Conservation (phyloP, 2,797 vertebrate genomes). For the Diglossa cyanea region DNA sequence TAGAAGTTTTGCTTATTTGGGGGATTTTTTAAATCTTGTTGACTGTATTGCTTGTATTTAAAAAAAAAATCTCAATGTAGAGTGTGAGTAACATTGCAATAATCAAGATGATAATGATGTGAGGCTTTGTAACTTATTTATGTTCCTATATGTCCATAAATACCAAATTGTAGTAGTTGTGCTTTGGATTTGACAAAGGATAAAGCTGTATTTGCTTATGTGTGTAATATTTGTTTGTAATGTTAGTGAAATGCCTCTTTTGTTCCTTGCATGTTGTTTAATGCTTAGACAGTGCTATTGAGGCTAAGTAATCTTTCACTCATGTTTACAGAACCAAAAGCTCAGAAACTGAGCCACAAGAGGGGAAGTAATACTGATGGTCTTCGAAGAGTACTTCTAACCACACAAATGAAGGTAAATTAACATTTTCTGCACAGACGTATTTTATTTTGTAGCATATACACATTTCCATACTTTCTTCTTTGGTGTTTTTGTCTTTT, state of each 20-base stretch:
- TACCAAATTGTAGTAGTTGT: neutral
- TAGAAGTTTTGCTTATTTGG: neutral
- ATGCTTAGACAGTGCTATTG: neutral
- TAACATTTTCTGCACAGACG: neutral
- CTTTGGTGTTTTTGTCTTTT: neutral
- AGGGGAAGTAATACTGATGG: constrained; percentile 79
- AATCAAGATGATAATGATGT: neutral
- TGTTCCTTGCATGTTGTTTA: neutral
- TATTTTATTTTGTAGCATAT: neutral
- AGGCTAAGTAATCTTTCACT: constrained; percentile 12
- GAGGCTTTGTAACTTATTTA: neutral
- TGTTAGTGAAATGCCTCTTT: neutral
- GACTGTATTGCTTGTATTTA: neutral
- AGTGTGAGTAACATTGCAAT: neutral
- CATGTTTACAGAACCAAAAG: constrained; percentile 70
- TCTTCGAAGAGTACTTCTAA: constrained; percentile 87
- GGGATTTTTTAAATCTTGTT: neutral
- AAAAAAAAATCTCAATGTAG: neutral
- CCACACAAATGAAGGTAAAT: constrained; percentile 91
- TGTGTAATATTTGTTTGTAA: neutral
- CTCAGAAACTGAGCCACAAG: constrained; percentile 81
- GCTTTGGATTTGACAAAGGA: neutral
- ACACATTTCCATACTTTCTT: neutral
- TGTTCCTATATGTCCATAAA: neutral
- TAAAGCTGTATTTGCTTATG: neutral